Evolutionary conservation across 1,140 invertebrate genomes (phyloP).

Genomic region (Papilio polytes): DNA sequence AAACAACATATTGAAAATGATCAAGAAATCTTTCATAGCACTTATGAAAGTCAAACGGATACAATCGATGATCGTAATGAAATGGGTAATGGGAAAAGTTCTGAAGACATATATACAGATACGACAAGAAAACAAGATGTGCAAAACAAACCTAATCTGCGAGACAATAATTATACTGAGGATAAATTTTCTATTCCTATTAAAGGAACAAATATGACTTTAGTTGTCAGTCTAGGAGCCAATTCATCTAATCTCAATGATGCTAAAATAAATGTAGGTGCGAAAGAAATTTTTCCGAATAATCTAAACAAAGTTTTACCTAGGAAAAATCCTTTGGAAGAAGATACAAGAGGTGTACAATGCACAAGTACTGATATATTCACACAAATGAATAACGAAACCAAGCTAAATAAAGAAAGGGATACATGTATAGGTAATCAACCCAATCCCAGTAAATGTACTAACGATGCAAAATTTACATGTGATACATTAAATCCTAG

Average conservation of each 20-base stretch:
- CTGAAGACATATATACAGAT: neutral
- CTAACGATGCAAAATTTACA: constrained; percentile 30
- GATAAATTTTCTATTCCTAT: constrained; percentile 66
- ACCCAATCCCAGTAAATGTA: neutral
- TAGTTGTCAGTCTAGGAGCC: constrained; percentile 66
- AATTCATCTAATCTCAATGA: constrained; percentile 26
- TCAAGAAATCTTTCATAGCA: neutral
- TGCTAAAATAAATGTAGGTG: constrained; percentile 28
- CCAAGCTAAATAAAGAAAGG: constrained; percentile 7
- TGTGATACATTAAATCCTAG: constrained; percentile 37
- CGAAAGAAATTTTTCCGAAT: constrained; percentile 21
- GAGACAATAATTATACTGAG: constrained; percentile 34
- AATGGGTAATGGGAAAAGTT: neutral
- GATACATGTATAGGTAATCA: neutral
- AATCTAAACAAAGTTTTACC: constrained; percentile 37
- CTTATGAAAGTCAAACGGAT: constrained; percentile 9
- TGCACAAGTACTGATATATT: constrained; percentile 50
- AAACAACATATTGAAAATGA: neutral
- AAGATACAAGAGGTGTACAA: constrained; percentile 70
- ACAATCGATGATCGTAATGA: neutral
- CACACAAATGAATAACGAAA: constrained; percentile 42
- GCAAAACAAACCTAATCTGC: constrained; percentile 22
- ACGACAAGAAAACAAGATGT: neutral
- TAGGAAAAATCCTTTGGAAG: constrained; percentile 51
- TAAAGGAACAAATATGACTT: constrained; percentile 74